These are phyloP conservation scores for Melanotaenia nigrans DNA, from an alignment of 2,797 vertebrate species.

Conservation along the genomic window DNA sequence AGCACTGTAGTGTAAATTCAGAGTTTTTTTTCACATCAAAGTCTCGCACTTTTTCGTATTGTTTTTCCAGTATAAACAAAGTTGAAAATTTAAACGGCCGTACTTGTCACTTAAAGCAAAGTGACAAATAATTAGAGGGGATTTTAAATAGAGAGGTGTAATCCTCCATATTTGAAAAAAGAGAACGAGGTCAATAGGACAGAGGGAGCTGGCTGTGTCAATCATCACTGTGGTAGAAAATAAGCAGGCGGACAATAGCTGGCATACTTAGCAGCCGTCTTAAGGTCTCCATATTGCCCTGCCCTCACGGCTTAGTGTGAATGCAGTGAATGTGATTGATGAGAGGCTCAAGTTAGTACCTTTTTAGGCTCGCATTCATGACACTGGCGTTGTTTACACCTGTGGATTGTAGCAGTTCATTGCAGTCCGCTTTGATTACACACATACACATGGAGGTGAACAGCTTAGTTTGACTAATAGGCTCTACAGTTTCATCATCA, in stretches of 20 bases:
- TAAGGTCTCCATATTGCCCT: constrained; percentile 66
- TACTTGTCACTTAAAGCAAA: constrained; percentile 47
- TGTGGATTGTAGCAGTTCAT: constrained; percentile 37
- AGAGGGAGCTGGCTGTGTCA: constrained; percentile 79
- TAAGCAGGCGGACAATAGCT: constrained; percentile 76
- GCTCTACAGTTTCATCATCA: constrained; percentile 36
- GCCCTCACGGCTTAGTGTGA: constrained; percentile 49
- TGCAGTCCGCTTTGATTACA: constrained; percentile 29
- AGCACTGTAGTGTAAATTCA: not conserved
- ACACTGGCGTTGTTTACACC: constrained; percentile 60
- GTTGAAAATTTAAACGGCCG: constrained; percentile 42
- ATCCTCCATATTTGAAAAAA: constrained; percentile 54
- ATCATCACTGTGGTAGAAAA: constrained; percentile 76
- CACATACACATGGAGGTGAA: constrained; percentile 12
- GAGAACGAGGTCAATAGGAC: constrained; percentile 79
- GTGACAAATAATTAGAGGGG: constrained; percentile 55
- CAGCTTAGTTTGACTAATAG: constrained; percentile 39
- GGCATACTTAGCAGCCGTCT: constrained; percentile 78
- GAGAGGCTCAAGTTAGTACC: constrained; percentile 42
- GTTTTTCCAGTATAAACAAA: constrained; percentile 32
- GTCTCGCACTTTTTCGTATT: constrained; percentile 32
- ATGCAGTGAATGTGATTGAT: constrained; percentile 65
- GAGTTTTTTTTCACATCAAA: constrained; percentile 42
- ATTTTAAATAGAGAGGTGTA: constrained; percentile 57
- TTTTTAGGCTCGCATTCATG: constrained; percentile 37